Evolutionary conservation across 2,888 invertebrate species (phyloP), one percentile per base, ranked within the genome.

Genomic region (Diplazon laetatorius): DNA sequence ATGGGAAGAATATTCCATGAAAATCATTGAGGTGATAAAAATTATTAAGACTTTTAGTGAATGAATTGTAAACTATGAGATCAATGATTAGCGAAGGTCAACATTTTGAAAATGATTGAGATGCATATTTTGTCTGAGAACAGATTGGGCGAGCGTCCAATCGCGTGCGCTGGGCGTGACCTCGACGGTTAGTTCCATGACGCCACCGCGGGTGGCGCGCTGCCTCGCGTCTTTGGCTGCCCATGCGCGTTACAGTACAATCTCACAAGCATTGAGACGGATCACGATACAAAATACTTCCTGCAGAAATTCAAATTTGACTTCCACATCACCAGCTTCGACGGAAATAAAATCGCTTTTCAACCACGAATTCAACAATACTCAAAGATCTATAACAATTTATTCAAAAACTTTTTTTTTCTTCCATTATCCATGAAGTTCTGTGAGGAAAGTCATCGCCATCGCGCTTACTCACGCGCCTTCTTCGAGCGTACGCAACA

Each of bases 401-500:
- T 50, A 50, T 50, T 50, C 25, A n/a, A 12, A 20, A 5, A 30
- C 6, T 5, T 30, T 30, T 5, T 30, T 9, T 48, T 48, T 2
- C 12, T 52, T 52, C 5, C 0, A 14, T 52, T 8, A 20, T 48
- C 10, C 8, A 48, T 10, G 10, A 1, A 16, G 9, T 48, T 25
- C 6, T 6, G 5, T 52, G n/a, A 6, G 12, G 1, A 5, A 14
- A 52, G 14, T 2, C 6, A n/a, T 4, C 4, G 12, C 5, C n/a
- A 1, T 55, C 16, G 30, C 16, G 4, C 12, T 16, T 37, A n/a
- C 16, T 59, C 37, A 59, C n/a, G 70, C 50, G 20, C 59, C 18
- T 35, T 70, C 52, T 8, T 82, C 76, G 30, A 81, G 18, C 5
- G 80, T 74, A 69, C 69, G 73, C 5, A 82, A 52, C 37, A 82